Percentiles rank a stretch among this genome's conserved stretches.
phyloP scores from a whole-genome alignment of 2,797 vertebrate genomes.

The Neostethus bicornis region DNA sequence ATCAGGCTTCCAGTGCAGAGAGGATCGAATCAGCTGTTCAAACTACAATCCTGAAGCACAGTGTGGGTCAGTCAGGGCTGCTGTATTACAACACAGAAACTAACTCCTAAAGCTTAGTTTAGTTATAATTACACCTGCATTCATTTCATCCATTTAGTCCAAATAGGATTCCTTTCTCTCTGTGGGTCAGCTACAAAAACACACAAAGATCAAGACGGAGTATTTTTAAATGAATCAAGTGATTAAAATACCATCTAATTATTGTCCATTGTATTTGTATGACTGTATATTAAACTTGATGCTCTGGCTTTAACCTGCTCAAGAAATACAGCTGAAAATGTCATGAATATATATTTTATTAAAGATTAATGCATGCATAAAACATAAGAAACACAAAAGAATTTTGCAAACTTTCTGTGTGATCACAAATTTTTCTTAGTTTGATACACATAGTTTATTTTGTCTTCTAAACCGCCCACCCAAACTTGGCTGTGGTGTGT shows the following conservation, averaged over 20 bases:
- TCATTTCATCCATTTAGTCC: not conserved
- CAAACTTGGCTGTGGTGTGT: too few species aligned
- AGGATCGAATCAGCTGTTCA: slow-evolving; percentile 72
- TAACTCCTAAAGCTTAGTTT: not conserved
- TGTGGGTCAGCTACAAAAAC: slow-evolving; percentile 7
- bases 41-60: slow-evolving; percentile 44
- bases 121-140: not conserved
- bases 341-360: too few species aligned
- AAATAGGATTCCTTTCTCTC: slow-evolving; percentile 1
- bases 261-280: too few species aligned
- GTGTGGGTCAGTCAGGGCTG: slow-evolving; percentile 13
- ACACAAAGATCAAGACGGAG: too few species aligned
- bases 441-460: too few species aligned
- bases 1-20: slow-evolving; percentile 34
- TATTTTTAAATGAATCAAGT: too few species aligned
- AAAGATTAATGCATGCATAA: too few species aligned
- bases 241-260: too few species aligned
- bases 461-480: too few species aligned
- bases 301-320: too few species aligned
- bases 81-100: slow-evolving; percentile 16
- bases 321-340: too few species aligned
- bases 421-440: slow-evolving; percentile 5
- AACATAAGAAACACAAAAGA: not conserved
- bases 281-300: too few species aligned
- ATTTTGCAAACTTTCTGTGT: slow-evolving; percentile 3